Conservation (phyloP, 2,113 vertebrate species). For the Pyxicephalus adspersus region DNA sequence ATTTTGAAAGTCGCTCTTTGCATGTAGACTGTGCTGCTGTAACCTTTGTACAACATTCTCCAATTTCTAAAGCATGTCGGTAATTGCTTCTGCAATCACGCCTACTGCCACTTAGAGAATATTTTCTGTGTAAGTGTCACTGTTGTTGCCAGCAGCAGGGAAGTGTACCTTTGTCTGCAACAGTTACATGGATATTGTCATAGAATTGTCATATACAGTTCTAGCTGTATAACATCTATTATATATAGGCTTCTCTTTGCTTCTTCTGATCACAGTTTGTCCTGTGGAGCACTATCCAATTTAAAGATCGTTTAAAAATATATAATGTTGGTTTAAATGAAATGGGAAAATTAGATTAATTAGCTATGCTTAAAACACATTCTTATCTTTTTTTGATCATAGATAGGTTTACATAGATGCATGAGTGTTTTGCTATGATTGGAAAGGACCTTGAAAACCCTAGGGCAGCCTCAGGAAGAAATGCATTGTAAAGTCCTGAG, state of each 20-base stretch:
- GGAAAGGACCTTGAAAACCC: no score
- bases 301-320: not conserved
- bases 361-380: not conserved
- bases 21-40: constrained; percentile 20
- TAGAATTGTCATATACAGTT: constrained; percentile 26
- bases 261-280: not conserved
- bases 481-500: no score
- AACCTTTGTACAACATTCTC: constrained; percentile 40
- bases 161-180: constrained; percentile 42
- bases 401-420: not conserved
- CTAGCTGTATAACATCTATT: constrained; percentile 12
- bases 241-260: not conserved
- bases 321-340: not conserved
- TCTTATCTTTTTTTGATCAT: not conserved
- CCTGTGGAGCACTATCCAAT: constrained; percentile 10
- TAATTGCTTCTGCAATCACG: constrained; percentile 55
- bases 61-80: constrained; percentile 36
- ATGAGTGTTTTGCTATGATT: no score
- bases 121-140: constrained; percentile 51
- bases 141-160: constrained; percentile 41
- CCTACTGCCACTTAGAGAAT: constrained; percentile 49
- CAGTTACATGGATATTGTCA: constrained; percentile 37
- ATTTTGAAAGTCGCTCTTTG: constrained; percentile 20
- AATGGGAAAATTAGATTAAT: not conserved
- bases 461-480: no score